Evolutionary conservation across 2,888 invertebrate species (phyloP).

Genomic region (Biston betularia): DNA sequence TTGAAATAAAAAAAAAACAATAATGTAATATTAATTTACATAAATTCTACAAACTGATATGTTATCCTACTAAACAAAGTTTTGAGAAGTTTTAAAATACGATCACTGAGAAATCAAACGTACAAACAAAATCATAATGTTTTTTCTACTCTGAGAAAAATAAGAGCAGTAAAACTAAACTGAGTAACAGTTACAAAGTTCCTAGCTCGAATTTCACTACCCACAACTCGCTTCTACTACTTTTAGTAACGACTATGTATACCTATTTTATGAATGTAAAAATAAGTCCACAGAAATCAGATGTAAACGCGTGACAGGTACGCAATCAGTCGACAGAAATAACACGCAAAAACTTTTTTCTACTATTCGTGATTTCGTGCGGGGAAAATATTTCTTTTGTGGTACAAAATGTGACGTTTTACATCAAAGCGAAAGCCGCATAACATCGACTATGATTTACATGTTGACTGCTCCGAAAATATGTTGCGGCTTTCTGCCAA

Average conservation of each 20-base stretch:
- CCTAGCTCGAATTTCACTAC: conserved; percentile 10
- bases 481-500: background rate
- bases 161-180: background rate
- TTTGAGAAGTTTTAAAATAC: no score
- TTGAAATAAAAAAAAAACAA: no score
- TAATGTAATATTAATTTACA: no score
- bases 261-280: background rate
- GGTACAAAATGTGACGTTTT: conserved; percentile 17
- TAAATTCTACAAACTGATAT: no score
- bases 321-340: conserved; percentile 23
- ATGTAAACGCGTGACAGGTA: conserved; percentile 12
- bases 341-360: conserved; percentile 14
- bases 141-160: background rate
- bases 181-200: conserved; percentile 6
- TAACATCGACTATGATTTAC: conserved; percentile 14
- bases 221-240: conserved; percentile 1
- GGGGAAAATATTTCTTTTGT: conserved; percentile 27
- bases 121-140: background rate
- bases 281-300: conserved; percentile 7
- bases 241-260: background rate
- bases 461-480: conserved; percentile 15
- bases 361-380: conserved; percentile 22
- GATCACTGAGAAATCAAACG: no score
- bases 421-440: conserved; percentile 31
- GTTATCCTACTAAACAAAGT: no score